Percentiles rank a stretch among this genome's conserved stretches.
These are phyloP conservation scores for Exaiptasia diaphana DNA, from an alignment of 64 coral and sea anemone species.

Conservation along the genomic window DNA sequence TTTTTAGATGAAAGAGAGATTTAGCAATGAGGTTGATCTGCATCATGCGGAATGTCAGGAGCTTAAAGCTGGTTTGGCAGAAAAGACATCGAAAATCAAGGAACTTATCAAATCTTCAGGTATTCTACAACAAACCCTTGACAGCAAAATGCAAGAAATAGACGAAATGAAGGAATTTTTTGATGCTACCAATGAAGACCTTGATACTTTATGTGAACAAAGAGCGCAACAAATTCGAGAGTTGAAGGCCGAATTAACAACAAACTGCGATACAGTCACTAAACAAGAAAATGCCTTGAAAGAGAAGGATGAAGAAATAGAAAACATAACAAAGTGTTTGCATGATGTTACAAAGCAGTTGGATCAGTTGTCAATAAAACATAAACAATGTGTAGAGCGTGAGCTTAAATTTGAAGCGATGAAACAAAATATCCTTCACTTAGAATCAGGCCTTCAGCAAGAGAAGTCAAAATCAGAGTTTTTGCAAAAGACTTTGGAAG, in stretches of 20 bases:
- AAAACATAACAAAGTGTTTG: background rate
- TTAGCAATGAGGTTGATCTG: background rate
- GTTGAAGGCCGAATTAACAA: background rate
- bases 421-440: conserved; percentile 56
- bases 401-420: background rate
- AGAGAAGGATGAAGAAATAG: background rate
- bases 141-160: background rate
- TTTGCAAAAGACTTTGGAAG: conserved; percentile 55
- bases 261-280: conserved; percentile 5
- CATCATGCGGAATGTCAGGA: background rate
- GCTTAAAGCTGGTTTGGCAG: background rate
- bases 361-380: conserved; percentile 35
- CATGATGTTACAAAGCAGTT: conserved; percentile 19
- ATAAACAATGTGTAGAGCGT: conserved; percentile 34
- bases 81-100: background rate
- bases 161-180: conserved; percentile 17
- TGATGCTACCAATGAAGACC: conserved; percentile 5
- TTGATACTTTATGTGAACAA: background rate
- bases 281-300: background rate
- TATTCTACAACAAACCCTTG: background rate
- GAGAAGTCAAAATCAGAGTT: conserved; percentile 57
- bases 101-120: background rate
- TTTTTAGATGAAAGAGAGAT: background rate
- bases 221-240: conserved; percentile 4
- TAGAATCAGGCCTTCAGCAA: conserved; percentile 38